Evolutionary conservation across 2,113 vertebrate species (phyloP).

Genomic region (Muscicapa adusta): DNA sequence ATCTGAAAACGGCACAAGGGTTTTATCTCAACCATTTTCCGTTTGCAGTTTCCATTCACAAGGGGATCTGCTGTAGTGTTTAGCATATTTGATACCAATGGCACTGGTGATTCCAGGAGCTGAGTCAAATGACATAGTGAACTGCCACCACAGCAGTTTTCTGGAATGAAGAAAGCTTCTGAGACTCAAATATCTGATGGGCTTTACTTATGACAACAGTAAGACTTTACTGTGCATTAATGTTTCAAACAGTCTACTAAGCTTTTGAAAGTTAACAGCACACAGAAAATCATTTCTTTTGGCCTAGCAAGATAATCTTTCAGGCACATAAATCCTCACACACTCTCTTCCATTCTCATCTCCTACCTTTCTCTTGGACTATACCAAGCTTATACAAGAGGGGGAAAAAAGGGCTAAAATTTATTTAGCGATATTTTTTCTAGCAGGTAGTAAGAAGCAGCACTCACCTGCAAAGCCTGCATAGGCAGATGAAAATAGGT

Average conservation of each 20-base stretch:
- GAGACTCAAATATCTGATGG: background rate
- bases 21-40: slow-evolving; percentile 44
- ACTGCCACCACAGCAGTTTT: background rate
- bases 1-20: background rate
- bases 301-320: background rate
- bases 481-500: background rate
- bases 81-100: background rate
- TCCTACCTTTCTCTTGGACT: background rate
- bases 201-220: background rate
- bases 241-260: background rate
- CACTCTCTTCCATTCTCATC: background rate
- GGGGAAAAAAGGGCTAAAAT: background rate
- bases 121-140: background rate
- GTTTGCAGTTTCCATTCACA: background rate
- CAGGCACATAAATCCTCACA: background rate
- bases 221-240: background rate
- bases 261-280: background rate
- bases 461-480: background rate
- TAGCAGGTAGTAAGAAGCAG: background rate
- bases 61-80: background rate
- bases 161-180: background rate
- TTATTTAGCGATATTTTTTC: background rate
- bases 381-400: background rate
- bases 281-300: background rate
- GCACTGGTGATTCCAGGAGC: background rate